These are phyloP conservation scores for Periplaneta americana DNA, from an alignment of 1,140 invertebrate genomes.

Conservation along the genomic window DNA sequence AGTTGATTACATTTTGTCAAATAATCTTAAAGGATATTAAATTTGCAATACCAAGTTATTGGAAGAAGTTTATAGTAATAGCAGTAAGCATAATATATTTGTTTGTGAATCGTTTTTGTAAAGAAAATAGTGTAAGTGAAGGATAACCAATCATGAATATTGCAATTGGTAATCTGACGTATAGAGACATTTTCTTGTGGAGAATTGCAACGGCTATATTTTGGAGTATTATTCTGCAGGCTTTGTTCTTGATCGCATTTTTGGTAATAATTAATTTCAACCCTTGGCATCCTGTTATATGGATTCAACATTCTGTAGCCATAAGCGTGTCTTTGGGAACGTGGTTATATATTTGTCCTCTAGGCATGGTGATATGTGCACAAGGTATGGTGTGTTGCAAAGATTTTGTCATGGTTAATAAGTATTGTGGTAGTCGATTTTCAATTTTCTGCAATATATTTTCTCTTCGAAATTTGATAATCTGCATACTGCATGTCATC, in stretches of 20 bases:
- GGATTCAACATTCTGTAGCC: background rate
- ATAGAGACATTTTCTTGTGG: background rate
- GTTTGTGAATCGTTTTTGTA: no score
- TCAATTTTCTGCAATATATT: conserved; percentile 51
- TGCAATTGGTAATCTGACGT: background rate
- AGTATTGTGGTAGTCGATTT: conserved; percentile 31
- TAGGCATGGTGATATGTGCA: background rate
- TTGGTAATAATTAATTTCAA: background rate
- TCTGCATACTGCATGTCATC: conserved; percentile 47
- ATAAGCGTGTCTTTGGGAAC: background rate
- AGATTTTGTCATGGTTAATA: background rate
- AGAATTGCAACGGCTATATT: background rate
- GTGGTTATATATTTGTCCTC: background rate
- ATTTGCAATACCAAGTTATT: no score
- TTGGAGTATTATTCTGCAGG: background rate
- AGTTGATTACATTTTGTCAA: no score
- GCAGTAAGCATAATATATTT: no score
- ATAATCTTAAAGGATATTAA: no score
- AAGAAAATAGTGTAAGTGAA: no score
- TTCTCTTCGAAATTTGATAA: conserved; percentile 50
- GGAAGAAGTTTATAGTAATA: no score
- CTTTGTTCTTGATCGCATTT: background rate
- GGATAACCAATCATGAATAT: background rate
- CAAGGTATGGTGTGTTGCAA: background rate
- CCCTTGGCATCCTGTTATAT: background rate